Base-by-base conservation (phyloP, 2,888 invertebrate species). In the Strigamia transsilvanica region DNA sequence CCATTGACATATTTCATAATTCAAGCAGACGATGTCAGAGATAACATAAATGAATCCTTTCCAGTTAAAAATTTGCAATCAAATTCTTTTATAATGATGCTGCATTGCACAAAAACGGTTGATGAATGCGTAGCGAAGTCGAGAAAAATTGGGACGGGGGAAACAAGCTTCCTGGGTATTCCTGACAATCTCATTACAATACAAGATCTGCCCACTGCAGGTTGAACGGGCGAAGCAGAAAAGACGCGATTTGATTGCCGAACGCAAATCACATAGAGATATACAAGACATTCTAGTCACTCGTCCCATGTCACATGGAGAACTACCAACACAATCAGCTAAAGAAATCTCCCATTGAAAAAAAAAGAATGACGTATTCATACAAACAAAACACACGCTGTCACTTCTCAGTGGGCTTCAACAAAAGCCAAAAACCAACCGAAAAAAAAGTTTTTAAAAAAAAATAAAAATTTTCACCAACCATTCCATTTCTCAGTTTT, bases 151-250 rank as follows among this genome's bases (percentile, higher is more conserved):
- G 73, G 27, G n/a, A 73, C 4, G 7, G 9, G 9, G 7, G 21
- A 18, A 18, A 56, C 7, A 61, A 12, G 27, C 73, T 73, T 32
- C 4, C 12, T 32, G 32, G 32, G 32, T 73, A 73, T 73, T 73
- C 73, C 73, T n/a, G 73, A 73, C 73, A 73, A 73, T 73, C 73
- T 73, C 73, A 73, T 73, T 73, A 73, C 73, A 13, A 46, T 38
- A 21, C 9, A 56, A 18, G 56, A 73, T 73, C 27, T 73, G 73
- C 73, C 73, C 73, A 73, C 73, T 73, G 73, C 73, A 9, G 73
- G 73, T 32, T 32, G 73, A 73, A 32, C 32, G 27, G 73, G 73
- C 73, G 73, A 32, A 73, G 73, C 73, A 73, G 32, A 12, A 73
- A 32, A 13, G 73, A 73, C 73, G 73, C 32, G 73, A 73, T 73